A percentile compares a stretch with the other conserved stretches of the same genome.
Evolutionary conservation across 53 echinoderm and acorn worm species (phyloP).

Genomic region (Stichopus horrens): DNA sequence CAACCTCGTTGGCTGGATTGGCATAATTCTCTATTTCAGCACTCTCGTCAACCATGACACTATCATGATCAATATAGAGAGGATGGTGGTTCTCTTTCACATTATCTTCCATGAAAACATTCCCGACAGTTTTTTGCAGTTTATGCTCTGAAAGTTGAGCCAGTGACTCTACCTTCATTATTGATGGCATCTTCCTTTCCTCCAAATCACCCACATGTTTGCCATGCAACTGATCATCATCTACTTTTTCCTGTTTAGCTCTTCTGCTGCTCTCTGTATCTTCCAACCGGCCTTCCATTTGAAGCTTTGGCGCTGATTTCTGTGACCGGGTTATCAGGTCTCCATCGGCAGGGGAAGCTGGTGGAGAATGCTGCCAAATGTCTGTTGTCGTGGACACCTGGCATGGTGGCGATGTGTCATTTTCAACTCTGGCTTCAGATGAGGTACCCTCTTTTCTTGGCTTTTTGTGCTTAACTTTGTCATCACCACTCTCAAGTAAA

Average conservation of each 20-base stretch:
- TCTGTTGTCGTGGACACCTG: constrained; percentile 48
- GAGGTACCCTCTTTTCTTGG: not conserved
- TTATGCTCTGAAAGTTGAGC: not conserved
- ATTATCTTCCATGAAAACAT: not conserved
- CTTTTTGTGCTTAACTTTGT: not conserved
- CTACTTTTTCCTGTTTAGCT: not conserved
- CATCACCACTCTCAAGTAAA: constrained; percentile 5
- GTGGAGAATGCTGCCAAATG: constrained; percentile 35
- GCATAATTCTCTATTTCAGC: not conserved
- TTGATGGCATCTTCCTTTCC: not conserved
- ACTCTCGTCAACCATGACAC: not conserved
- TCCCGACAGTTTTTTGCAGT: not conserved
- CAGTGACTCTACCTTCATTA: not conserved
- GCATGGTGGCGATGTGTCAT: constrained; percentile 49
- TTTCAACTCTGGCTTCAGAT: not conserved
- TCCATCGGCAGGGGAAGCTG: not conserved
- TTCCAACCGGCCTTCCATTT: not conserved
- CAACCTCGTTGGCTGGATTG: not conserved
- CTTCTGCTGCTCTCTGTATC: not conserved
- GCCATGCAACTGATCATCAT: not conserved
- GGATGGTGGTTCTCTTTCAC: not conserved
- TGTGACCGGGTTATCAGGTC: not conserved
- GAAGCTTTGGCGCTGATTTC: not conserved
- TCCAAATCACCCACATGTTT: not conserved
- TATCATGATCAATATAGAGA: not conserved